Conservation (phyloP, 2,113 vertebrate species). For the Mesitornis unicolor region DNA sequence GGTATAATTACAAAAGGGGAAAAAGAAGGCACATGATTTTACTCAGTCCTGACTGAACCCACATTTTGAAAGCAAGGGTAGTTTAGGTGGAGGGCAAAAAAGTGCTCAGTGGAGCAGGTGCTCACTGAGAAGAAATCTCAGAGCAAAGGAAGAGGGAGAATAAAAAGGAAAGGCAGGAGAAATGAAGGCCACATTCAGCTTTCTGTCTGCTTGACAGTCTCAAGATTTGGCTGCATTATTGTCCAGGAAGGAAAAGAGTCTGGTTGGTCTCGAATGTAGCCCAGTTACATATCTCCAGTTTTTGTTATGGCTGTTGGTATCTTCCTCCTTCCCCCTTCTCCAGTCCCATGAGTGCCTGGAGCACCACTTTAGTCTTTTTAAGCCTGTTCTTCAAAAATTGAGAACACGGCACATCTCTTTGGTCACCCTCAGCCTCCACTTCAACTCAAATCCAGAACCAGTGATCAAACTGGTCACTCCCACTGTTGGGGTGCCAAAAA, state of each 20-base stretch:
- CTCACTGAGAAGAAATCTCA: slow-evolving; percentile 46
- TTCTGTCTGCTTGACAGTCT: slow-evolving; percentile 77
- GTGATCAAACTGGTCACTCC: neutral
- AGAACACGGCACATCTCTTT: slow-evolving; percentile 60
- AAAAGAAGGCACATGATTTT: slow-evolving; percentile 83
- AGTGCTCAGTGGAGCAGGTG: slow-evolving; percentile 32
- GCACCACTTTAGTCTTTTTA: slow-evolving; percentile 55
- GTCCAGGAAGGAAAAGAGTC: slow-evolving; percentile 74
- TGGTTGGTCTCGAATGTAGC: slow-evolving; percentile 72
- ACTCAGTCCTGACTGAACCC: slow-evolving; percentile 71
- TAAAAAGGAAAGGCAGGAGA: slow-evolving; percentile 68
- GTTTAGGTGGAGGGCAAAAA: slow-evolving; percentile 59
- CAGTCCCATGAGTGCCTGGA: slow-evolving; percentile 63
- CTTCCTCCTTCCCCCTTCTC: slow-evolving; percentile 75
- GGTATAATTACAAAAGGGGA: slow-evolving; percentile 69
- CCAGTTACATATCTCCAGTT: slow-evolving; percentile 84
- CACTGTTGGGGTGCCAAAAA: neutral
- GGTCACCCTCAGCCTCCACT: slow-evolving; percentile 47
- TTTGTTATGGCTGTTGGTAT: slow-evolving; percentile 75
- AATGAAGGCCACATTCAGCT: slow-evolving; percentile 76
- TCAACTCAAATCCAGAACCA: slow-evolving; percentile 61
- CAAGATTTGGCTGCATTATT: slow-evolving; percentile 76
- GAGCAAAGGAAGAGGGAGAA: slow-evolving; percentile 59
- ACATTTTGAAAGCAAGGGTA: slow-evolving; percentile 64
- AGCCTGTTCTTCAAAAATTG: slow-evolving; percentile 36